Conservation (phyloP, 2,113 vertebrate genomes). For the Macrotus californicus region DNA sequence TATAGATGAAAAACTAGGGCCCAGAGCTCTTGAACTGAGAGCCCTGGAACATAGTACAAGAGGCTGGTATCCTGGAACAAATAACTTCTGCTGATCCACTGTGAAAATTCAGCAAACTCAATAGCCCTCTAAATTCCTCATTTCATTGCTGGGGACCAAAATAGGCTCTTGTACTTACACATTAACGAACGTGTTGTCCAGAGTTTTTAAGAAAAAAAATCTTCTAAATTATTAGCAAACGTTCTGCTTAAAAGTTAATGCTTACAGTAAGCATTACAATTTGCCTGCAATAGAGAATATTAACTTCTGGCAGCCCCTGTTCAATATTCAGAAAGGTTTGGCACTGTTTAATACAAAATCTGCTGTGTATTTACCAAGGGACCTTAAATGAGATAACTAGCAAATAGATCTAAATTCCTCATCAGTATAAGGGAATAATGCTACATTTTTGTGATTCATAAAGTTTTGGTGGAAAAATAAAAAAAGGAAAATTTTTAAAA, state of each 20-base stretch:
- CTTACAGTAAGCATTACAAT: background rate
- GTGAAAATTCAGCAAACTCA: background rate
- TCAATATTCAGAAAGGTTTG: background rate
- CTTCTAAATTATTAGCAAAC: background rate
- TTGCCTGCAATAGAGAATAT: background rate
- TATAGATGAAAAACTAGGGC: background rate
- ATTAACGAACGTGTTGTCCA: slow-evolving; percentile 15
- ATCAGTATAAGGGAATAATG: background rate
- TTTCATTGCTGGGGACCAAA: background rate
- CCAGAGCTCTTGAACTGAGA: background rate
- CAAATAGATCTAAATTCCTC: background rate
- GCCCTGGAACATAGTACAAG: background rate
- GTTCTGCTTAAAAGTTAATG: background rate
- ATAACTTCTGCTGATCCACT: background rate
- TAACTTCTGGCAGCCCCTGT: background rate
- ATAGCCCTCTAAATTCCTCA: slow-evolving; percentile 31
- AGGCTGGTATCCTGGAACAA: background rate
- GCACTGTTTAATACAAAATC: background rate
- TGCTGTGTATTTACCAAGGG: background rate
- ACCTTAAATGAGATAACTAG: background rate
- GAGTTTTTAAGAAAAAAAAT: slow-evolving; percentile 22
- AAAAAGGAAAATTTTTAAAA: background rate
- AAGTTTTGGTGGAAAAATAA: background rate
- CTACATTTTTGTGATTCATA: background rate
- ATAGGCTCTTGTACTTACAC: slow-evolving; percentile 14